Evolutionary conservation across 2,113 vertebrate species (phyloP).

Genomic region (Ornithorhynchus anatinus): DNA sequence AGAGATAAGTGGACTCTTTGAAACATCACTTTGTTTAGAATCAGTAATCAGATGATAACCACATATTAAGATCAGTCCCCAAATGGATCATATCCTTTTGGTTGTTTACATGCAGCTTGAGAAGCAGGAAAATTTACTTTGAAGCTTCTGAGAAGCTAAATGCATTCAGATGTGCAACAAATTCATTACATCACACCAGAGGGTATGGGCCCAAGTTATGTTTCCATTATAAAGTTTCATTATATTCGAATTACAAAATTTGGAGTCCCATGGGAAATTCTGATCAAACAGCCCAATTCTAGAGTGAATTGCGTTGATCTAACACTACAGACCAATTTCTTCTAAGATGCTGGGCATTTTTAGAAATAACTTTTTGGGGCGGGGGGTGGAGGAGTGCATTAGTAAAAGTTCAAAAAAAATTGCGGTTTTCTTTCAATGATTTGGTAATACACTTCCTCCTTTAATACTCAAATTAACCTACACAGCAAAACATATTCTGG

Average conservation of each 20-base stretch:
- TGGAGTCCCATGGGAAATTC: not conserved
- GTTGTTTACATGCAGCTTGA: not conserved
- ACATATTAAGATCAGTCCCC: not conserved
- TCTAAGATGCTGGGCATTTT: not conserved
- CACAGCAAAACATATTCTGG: not conserved
- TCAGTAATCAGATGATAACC: not conserved
- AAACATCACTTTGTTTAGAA: not conserved
- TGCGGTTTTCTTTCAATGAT: not conserved
- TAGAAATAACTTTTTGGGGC: not conserved
- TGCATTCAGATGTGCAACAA: not conserved
- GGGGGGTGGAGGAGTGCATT: no score
- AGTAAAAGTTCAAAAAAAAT: not conserved
- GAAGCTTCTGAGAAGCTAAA: conserved; percentile 12
- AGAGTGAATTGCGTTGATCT: not conserved
- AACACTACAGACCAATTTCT: not conserved
- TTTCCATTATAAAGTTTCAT: not conserved
- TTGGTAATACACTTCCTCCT: not conserved
- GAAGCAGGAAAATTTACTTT: not conserved
- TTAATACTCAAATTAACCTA: not conserved
- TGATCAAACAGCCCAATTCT: not conserved
- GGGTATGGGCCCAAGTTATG: not conserved
- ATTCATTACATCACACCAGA: not conserved
- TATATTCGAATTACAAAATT: not conserved
- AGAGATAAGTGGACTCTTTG: not conserved
- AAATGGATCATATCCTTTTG: not conserved